Percentiles rank a stretch among this genome's conserved stretches.
Conservation (phyloP, 2,888 invertebrate genomes). For the Ametastegia equiseti region DNA sequence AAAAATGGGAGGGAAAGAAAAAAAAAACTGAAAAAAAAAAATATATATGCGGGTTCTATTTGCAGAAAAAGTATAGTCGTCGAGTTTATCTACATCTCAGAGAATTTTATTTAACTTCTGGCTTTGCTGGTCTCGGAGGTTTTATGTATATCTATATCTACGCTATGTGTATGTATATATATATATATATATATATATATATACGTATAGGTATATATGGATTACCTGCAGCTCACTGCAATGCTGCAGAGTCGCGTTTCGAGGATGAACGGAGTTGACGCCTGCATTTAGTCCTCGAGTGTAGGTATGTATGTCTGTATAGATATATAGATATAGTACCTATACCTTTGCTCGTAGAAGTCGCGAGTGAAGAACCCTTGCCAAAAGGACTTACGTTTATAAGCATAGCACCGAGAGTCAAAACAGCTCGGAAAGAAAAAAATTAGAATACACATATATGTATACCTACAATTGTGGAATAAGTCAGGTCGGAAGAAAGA, state of each 20-base stretch:
- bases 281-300: constrained; percentile 17
- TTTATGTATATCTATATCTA: background rate
- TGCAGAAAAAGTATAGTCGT: too few species aligned
- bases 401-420: background rate
- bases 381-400: constrained; percentile 19
- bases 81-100: background rate
- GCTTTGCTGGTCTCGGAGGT: background rate
- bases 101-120: background rate
- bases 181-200: background rate
- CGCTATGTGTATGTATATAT: background rate
- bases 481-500: background rate
- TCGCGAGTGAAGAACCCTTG: background rate
- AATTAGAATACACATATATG: background rate
- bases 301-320: background rate
- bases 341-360: too few species aligned
- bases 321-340: background rate
- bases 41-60: too few species aligned
- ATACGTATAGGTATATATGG: background rate
- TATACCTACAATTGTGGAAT: background rate
- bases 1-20: background rate
- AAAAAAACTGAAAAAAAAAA: background rate
- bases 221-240: constrained; percentile 36
- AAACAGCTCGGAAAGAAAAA: background rate
- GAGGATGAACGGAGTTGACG: constrained; percentile 29
- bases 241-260: constrained; percentile 38